These are phyloP conservation scores for Anguilla obscura DNA, from an alignment of 2,797 vertebrate species.

Conservation along the genomic window DNA sequence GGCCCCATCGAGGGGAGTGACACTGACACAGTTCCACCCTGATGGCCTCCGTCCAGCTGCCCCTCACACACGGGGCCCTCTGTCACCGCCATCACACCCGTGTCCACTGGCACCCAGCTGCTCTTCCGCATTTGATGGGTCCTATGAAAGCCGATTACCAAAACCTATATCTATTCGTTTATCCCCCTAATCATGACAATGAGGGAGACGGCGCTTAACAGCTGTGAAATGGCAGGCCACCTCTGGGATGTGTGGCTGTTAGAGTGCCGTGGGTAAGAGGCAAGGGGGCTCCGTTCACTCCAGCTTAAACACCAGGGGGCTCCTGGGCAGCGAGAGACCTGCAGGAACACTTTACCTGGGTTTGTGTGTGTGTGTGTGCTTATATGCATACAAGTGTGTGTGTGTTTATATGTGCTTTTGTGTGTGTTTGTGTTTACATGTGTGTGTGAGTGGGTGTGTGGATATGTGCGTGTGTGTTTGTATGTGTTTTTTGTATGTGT, in stretches of 20 bases:
- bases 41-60: slow-evolving; percentile 46
- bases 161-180: slow-evolving; percentile 78
- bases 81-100: slow-evolving; percentile 51
- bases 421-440: too few species aligned
- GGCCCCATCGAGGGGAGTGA: slow-evolving; percentile 62
- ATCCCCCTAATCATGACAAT: slow-evolving; percentile 74
- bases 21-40: slow-evolving; percentile 49
- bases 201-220: slow-evolving; percentile 76
- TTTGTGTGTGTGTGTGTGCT: not conserved
- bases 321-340: slow-evolving; percentile 59
- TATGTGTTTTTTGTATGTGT: not conserved
- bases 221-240: slow-evolving; percentile 79
- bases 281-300: slow-evolving; percentile 66
- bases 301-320: slow-evolving; percentile 77
- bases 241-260: slow-evolving; percentile 78
- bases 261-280: slow-evolving; percentile 67
- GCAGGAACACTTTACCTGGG: slow-evolving; percentile 36
- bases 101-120: slow-evolving; percentile 61
- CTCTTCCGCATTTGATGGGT: slow-evolving; percentile 58
- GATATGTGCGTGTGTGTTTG: not conserved
- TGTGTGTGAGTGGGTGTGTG: not conserved
- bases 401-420: too few species aligned
- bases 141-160: slow-evolving; percentile 80
- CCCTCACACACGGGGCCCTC: slow-evolving; percentile 40
- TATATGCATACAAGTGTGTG: too few species aligned